Evolutionary conservation across 2,113 vertebrate species (phyloP).

Genomic region (Carassius auratus): DNA sequence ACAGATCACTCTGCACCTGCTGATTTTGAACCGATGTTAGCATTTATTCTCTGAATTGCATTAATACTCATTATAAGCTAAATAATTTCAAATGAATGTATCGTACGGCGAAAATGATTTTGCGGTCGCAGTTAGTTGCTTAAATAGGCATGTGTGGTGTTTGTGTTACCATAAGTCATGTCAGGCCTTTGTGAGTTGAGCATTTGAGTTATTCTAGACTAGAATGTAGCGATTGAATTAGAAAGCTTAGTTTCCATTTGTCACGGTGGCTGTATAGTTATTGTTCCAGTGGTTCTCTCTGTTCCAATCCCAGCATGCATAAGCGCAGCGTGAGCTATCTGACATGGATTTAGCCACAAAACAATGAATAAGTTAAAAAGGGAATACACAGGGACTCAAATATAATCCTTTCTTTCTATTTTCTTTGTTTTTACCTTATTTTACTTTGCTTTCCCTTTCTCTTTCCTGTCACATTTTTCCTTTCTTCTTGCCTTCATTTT

Average conservation of each 20-base stretch:
- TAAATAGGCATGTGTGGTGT: not conserved
- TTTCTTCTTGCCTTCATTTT: not conserved
- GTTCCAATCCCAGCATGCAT: conserved; percentile 22
- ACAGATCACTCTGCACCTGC: not conserved
- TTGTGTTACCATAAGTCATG: not conserved
- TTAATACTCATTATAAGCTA: conserved; percentile 1
- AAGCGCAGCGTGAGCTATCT: not conserved
- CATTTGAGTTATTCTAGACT: conserved; percentile 15
- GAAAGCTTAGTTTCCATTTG: conserved; percentile 16
- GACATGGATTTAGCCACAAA: conserved; percentile 28
- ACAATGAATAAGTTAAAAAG: conserved; percentile 29
- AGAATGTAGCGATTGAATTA: conserved; percentile 13
- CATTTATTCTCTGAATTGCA: conserved; percentile 15
- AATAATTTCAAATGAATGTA: not conserved
- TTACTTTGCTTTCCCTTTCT: not conserved
- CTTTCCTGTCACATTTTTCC: not conserved
- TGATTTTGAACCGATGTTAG: not conserved
- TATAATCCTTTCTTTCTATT: not conserved
- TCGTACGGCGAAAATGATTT: too few species aligned
- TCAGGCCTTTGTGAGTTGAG: not conserved
- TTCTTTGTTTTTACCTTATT: not conserved
- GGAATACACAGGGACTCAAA: not conserved
- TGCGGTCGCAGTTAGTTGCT: not conserved
- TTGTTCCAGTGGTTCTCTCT: not conserved
- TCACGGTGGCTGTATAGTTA: not conserved